Evolutionary conservation across 2,113 vertebrate species (phyloP).

Genomic region (Myanophis thanlyinensis): DNA sequence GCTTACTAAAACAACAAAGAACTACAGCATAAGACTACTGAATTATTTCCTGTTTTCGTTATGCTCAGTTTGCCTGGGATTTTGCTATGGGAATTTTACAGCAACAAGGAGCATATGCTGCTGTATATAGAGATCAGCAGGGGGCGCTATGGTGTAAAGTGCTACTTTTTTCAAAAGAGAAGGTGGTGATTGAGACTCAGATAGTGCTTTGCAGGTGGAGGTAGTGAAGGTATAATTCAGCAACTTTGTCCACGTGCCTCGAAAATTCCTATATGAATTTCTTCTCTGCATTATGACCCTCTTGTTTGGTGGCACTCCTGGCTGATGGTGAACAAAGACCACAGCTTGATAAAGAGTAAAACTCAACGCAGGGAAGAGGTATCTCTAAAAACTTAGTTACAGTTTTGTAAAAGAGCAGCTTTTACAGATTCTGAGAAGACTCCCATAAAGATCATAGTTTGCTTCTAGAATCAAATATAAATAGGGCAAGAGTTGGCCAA

Average conservation of each 20-base stretch:
- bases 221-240: neutral
- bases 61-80: neutral
- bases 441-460: neutral
- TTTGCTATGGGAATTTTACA: neutral
- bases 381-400: neutral
- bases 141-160: constrained; percentile 20
- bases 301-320: neutral
- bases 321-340: neutral
- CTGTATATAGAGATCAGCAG: constrained; percentile 4
- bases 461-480: neutral
- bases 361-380: neutral
- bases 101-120: neutral
- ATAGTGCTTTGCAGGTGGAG: neutral
- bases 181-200: neutral
- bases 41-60: neutral
- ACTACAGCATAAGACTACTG: neutral
- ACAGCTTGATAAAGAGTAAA: accelerated
- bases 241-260: neutral
- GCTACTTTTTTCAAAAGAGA: neutral
- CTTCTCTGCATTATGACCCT: neutral
- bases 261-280: neutral
- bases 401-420: neutral
- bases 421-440: neutral
- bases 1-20: neutral
- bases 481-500: neutral